These are phyloP conservation scores for Unio delphinus DNA, from an alignment of 2,888 invertebrate genomes.

Conservation along the genomic window DNA sequence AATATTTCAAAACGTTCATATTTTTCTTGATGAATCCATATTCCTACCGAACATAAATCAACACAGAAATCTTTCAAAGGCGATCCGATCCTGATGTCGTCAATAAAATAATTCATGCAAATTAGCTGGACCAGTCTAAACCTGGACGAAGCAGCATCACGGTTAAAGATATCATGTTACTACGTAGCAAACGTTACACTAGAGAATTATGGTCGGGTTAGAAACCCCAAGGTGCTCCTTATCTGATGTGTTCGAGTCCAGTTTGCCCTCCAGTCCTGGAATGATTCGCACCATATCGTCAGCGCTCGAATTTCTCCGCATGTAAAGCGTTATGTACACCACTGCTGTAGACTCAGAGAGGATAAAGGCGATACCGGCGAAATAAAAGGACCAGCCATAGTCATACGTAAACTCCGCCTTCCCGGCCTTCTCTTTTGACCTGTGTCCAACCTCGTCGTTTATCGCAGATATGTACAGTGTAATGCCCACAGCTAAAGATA, in stretches of 20 bases:
- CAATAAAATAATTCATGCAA: too few relatives aligned
- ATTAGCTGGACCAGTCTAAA: too few relatives aligned
- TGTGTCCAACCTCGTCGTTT: conserved; percentile 67
- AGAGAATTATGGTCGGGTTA: conserved; percentile 43
- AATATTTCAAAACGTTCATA: too few relatives aligned
- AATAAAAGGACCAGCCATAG: conserved; percentile 70
- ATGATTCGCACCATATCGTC: conserved; percentile 59
- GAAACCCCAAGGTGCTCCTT: conserved; percentile 25
- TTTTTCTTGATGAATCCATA: too few relatives aligned
- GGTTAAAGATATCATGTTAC: too few relatives aligned
- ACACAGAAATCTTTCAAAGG: too few relatives aligned
- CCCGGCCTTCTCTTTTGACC: conserved; percentile 49
- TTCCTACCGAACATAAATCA: too few relatives aligned
- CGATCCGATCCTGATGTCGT: too few relatives aligned
- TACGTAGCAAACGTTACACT: neutral
- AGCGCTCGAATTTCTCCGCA: conserved; percentile 55
- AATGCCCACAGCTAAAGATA: conserved; percentile 64
- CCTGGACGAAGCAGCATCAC: too few relatives aligned
- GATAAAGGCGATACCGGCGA: conserved; percentile 66
- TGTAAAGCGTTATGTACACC: conserved; percentile 63
- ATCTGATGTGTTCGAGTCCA: conserved; percentile 11
- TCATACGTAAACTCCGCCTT: conserved; percentile 56
- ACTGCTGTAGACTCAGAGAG: conserved; percentile 65
- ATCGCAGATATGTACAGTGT: conserved; percentile 68
- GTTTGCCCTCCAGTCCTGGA: conserved; percentile 58